Conservation (phyloP, 2,888 invertebrate genomes). For the Drosophila paucipuncta region DNA sequence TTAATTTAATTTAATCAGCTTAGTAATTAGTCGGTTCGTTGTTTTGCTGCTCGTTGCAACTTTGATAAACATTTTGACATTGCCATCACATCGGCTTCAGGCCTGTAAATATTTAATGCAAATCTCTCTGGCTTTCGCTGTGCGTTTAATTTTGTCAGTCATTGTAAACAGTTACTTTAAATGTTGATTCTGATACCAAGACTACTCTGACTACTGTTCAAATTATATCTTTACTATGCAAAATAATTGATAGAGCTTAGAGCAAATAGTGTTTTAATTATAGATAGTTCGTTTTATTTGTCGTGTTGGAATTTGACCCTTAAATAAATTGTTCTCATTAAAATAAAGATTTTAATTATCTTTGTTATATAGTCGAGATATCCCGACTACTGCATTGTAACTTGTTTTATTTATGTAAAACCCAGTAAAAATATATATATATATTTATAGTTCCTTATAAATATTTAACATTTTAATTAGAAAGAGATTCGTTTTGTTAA, state of each 20-base stretch:
- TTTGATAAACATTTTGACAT: constrained; percentile 24
- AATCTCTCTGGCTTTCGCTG: constrained; percentile 1
- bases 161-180: not conserved
- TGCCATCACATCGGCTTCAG: not conserved
- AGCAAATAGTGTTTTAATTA: not conserved
- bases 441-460: not conserved
- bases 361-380: no score
- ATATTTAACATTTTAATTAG: not conserved
- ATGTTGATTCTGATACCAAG: not conserved
- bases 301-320: not conserved
- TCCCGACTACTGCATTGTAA: not conserved
- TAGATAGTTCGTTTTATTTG: not conserved
- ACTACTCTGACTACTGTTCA: not conserved
- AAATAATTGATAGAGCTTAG: not conserved
- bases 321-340: not conserved
- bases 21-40: constrained; percentile 44
- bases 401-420: not conserved
- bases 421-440: not conserved
- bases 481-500: not conserved
- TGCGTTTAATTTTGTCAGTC: constrained; percentile 1
- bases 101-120: constrained; percentile 39
- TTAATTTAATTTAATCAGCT: constrained; percentile 56
- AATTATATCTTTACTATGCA: not conserved
- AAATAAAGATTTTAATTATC: not conserved
- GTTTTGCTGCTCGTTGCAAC: constrained; percentile 9